Percentiles rank a stretch among this genome's conserved stretches.
phyloP scores from a whole-genome alignment of 2,113 vertebrate genomes.

The Saguinus imperator region DNA sequence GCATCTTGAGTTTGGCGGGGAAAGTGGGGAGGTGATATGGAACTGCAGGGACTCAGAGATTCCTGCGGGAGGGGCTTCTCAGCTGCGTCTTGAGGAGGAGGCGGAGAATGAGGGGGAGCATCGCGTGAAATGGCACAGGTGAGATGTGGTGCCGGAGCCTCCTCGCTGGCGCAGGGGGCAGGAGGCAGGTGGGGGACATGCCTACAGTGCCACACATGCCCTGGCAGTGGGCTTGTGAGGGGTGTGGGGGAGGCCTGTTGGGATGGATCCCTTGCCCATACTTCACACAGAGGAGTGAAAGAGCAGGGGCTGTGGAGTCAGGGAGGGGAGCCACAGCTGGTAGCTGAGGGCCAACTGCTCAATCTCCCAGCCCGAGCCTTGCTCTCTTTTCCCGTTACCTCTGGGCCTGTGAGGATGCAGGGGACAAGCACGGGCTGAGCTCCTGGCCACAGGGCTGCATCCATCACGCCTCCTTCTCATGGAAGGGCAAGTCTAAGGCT shows the following conservation, averaged over 20 bases:
- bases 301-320: not conserved
- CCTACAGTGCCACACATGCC: too few species aligned
- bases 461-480: not conserved
- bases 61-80: not conserved
- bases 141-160: fast-evolving
- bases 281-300: not conserved
- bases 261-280: too few species aligned
- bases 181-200: too few species aligned
- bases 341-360: not conserved
- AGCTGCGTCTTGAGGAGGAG: not conserved
- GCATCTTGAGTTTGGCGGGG: not conserved
- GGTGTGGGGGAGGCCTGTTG: too few species aligned
- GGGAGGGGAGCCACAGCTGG: not conserved
- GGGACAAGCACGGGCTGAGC: not conserved
- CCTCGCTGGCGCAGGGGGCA: not conserved
- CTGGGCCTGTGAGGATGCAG: not conserved
- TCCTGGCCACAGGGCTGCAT: not conserved
- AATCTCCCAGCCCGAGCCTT: too few species aligned
- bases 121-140: not conserved
- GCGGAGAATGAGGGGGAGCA: not conserved
- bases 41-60: not conserved
- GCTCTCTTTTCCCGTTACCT: not conserved
- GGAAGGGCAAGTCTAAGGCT: not conserved
- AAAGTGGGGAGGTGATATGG: not conserved
- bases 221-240: too few species aligned